Base-by-base conservation (phyloP, 2,797 vertebrate species). In the Enteromius fasciolatus region DNA sequence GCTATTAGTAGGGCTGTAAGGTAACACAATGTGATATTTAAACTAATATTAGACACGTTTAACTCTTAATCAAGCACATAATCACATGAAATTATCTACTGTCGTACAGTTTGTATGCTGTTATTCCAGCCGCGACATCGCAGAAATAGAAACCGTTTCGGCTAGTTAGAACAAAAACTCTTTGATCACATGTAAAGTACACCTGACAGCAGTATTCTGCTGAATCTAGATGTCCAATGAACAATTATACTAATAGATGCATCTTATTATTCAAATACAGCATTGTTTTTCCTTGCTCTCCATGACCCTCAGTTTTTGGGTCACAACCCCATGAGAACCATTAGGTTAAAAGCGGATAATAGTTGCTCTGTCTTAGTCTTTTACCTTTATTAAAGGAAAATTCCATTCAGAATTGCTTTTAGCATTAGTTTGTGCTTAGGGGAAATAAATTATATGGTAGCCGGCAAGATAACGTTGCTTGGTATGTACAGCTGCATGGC, bases 401-500 rank as follows among this genome's bases (percentile, higher is more conserved):
- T 46, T 63, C 5, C 17, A 7, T 44, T 76, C 4, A 23, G 11
- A 18, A 20, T 18, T 28, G 61, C 72, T 57, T 8, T 67, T 31
- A 44, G 33, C 33, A 54, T 33, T 64, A 28, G 57, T 75, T 67
- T 66, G 28, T 75, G 46, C 15, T 66, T 1, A 52, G 17, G 5
- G 41, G 14, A 36, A 31, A 73, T 73, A 14, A 18, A 78, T 64
- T 9, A 31, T 50, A 73, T 4, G 57, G 41, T 64, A 36, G 41
- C 57, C 15, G 12, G 18, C 20, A 74, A 33, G 41, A 74, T 81
- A 81, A 63, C 41, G 5, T 17, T 73, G 68, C 28, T 61, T 73
- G 54, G 52, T 70, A 72, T 80, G 25, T 80, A 46, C 68, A 80
- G 41, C 68, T 48, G n/a, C n/a, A 66, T 44, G 39, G 39, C 68